Conservation (phyloP, 2,888 invertebrate species). For the Augiades crinisus region DNA sequence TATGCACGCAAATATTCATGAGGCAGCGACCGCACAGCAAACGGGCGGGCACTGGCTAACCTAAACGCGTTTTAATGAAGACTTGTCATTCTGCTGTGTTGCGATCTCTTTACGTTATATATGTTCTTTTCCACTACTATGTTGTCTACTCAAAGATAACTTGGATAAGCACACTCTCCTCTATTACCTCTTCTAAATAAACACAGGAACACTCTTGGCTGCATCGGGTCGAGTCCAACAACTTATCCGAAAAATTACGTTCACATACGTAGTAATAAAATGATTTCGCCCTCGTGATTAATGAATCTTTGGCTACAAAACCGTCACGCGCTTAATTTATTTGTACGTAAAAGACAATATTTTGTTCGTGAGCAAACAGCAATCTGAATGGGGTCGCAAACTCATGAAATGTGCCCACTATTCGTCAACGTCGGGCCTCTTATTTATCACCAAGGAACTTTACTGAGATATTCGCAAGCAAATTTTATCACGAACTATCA, state of each 20-base stretch:
- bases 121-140: no score
- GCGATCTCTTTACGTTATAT: no score
- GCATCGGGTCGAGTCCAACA: no score
- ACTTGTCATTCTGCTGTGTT: no score
- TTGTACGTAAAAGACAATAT: conserved; percentile 43
- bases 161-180: no score
- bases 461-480: conserved; percentile 25
- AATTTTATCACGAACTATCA: conserved; percentile 24
- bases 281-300: not conserved
- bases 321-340: conserved; percentile 21
- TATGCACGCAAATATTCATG: conserved; percentile 36
- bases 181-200: no score
- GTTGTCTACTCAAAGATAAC: no score
- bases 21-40: conserved; percentile 34
- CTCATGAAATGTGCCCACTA: conserved; percentile 41
- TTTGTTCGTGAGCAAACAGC: conserved; percentile 53
- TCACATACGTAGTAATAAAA: conserved; percentile 8
- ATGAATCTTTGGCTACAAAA: conserved; percentile 14
- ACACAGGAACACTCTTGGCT: no score
- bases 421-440: conserved; percentile 67
- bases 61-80: not conserved
- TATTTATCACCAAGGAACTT: conserved; percentile 61
- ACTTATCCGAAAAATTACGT: no score
- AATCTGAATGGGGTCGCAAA: conserved; percentile 51
- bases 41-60: conserved; percentile 15